Conservation (phyloP, 2,113 vertebrate species). For the Eulemur rufifrons region DNA sequence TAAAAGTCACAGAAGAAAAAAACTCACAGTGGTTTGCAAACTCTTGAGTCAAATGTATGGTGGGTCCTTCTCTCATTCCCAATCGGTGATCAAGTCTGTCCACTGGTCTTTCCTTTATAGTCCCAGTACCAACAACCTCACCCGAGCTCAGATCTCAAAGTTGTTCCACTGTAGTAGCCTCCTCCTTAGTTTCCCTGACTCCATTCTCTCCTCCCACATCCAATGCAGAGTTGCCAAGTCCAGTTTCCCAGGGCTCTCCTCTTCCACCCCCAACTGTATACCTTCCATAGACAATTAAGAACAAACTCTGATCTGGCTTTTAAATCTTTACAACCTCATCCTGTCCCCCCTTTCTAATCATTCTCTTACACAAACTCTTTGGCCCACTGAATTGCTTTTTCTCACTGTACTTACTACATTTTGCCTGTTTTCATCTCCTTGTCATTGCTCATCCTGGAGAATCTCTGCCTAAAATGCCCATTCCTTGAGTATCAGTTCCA, state of each 20-base stretch:
- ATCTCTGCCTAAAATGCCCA: not conserved
- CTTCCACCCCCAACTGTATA: not conserved
- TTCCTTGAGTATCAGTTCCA: not conserved
- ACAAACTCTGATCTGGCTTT: not conserved
- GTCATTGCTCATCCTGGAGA: not conserved
- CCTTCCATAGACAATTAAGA: not conserved
- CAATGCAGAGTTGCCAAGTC: not conserved
- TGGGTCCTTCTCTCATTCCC: not conserved
- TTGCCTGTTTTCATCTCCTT: not conserved
- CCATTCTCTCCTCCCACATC: not conserved
- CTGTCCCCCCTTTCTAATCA: not conserved
- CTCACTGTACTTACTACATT: not conserved
- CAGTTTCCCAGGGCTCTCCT: not conserved
- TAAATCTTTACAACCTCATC: not conserved
- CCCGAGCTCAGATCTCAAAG: not conserved
- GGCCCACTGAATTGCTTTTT: not conserved
- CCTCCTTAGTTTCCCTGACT: not conserved
- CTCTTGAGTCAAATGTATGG: not conserved
- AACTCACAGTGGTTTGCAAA: not conserved
- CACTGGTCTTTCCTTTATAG: not conserved
- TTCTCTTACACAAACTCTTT: not conserved
- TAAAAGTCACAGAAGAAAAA: conserved; percentile 25
- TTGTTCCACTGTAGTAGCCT: not conserved
- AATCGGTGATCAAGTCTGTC: not conserved
- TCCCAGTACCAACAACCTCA: not conserved